Evolutionary conservation across 2,113 vertebrate species (phyloP), one percentile per base, ranked within the genome.

Genomic region (Serilophus lunatus): DNA sequence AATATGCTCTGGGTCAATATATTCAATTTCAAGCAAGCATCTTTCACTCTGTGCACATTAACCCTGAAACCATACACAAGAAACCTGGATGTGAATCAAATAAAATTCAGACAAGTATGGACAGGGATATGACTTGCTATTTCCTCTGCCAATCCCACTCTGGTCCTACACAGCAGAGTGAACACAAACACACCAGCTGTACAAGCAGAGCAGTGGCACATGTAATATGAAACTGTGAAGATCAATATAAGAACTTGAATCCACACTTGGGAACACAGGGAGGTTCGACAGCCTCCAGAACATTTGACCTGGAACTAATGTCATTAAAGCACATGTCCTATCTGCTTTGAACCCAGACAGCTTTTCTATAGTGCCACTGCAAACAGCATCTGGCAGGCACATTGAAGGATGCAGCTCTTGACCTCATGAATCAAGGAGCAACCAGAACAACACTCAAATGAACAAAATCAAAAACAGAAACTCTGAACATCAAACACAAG

Each of bases 241-340:
- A 79, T 4, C 50, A 74, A 10, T 12, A 4, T 14, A 54, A 80
- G 64, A 42, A 59, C 45, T 35, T 80, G 51, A 36, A 84, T 13
- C 24, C 3, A 0, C 35, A 18, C 26, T 2, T 53, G 57, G 24
- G 38, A 87, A 36, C 45, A 26, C n/a, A 14, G 12, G 0, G 31
- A 65, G 18, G 31, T 44, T 40, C 66, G 18, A 61, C 26, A 79
- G 71, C 33, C 38, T 72, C 42, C 50, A 38, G 10, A 91, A 79
- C 29, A 42, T 9, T 10, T n/a, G 19, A 70, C 85, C 61, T 79
- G 65, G 61, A 89, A 24, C 11, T 65, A 23, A 54, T 4, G 6
- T 25, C 26, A 47, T 28, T 50, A 38, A 87, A 70, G 63, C 59
- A 29, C 16, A 18, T 3, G 22, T 13, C 45, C 31, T 35, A 38